A percentile compares a stretch with the other conserved stretches of the same genome.
Conservation (phyloP, 2,888 invertebrate genomes). For the Amiota minor region DNA sequence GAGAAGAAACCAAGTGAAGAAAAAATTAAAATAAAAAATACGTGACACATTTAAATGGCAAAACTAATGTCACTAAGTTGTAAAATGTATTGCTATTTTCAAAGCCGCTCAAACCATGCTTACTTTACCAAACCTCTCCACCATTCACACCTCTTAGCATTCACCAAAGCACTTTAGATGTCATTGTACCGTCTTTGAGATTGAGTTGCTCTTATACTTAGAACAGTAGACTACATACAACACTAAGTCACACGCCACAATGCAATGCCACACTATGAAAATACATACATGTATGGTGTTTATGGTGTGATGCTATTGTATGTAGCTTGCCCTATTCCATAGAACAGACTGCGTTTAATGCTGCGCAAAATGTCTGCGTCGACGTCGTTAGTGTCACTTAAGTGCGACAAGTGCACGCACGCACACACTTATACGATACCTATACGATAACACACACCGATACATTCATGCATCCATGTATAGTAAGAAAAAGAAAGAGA, state of each 20-base stretch:
- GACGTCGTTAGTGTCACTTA: conserved; percentile 65
- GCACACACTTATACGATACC: neutral
- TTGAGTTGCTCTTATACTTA: conserved; percentile 62
- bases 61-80: conserved; percentile 57
- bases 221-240: conserved; percentile 9
- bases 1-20: neutral
- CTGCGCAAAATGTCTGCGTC: conserved; percentile 14
- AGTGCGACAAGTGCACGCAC: conserved; percentile 41
- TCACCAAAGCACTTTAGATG: conserved; percentile 64
- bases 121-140: neutral
- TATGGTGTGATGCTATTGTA: conserved; percentile 1
- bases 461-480: conserved; percentile 48
- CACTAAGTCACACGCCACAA: neutral
- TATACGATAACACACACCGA: neutral
- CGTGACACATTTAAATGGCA: conserved; percentile 66
- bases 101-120: conserved; percentile 26
- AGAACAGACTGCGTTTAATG: neutral
- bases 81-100: conserved; percentile 35
- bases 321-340: neutral
- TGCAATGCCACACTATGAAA: conserved; percentile 7
- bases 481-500: too few relatives aligned
- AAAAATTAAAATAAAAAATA: conserved; percentile 51
- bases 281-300: conserved; percentile 3
- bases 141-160: conserved; percentile 29
- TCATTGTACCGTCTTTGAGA: conserved; percentile 68